Evolutionary conservation across 1,140 invertebrate genomes (phyloP).

Genomic region (Arion vulgaris): DNA sequence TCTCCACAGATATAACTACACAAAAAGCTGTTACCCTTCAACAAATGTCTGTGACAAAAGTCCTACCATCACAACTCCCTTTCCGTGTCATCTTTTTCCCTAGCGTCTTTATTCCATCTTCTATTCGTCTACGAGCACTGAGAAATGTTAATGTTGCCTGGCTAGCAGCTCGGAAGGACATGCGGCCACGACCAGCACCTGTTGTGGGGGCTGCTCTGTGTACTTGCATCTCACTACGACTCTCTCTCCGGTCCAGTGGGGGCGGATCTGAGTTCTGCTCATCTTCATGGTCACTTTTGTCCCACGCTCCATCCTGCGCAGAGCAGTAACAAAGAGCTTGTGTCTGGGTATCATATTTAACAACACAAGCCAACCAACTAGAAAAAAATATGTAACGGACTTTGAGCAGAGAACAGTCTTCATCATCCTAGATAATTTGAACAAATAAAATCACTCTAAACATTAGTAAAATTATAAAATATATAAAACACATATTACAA

Average conservation of each 20-base stretch:
- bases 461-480: too few relatives aligned
- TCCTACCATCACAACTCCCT: slow-evolving; percentile 55
- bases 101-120: slow-evolving; percentile 65
- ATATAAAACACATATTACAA: too few relatives aligned
- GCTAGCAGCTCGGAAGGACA: slow-evolving; percentile 71
- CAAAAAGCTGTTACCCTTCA: background rate
- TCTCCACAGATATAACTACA: background rate
- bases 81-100: slow-evolving; percentile 50
- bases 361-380: too few relatives aligned
- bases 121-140: slow-evolving; percentile 67
- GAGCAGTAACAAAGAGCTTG: background rate
- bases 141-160: slow-evolving; percentile 71
- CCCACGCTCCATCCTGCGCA: slow-evolving; percentile 61
- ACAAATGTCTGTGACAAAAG: slow-evolving; percentile 1
- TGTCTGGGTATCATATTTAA: too few relatives aligned
- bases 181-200: slow-evolving; percentile 53
- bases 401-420: too few relatives aligned
- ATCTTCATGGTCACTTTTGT: slow-evolving; percentile 71
- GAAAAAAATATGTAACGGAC: too few relatives aligned
- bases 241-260: slow-evolving; percentile 58
- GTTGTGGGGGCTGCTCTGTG: slow-evolving; percentile 34
- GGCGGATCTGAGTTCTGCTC: slow-evolving; percentile 58
- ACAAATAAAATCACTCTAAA: too few relatives aligned
- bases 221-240: slow-evolving; percentile 62
- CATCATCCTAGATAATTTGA: too few relatives aligned